phyloP scores from a whole-genome alignment of 2,797 vertebrate species.

The Xerus rutilus region DNA sequence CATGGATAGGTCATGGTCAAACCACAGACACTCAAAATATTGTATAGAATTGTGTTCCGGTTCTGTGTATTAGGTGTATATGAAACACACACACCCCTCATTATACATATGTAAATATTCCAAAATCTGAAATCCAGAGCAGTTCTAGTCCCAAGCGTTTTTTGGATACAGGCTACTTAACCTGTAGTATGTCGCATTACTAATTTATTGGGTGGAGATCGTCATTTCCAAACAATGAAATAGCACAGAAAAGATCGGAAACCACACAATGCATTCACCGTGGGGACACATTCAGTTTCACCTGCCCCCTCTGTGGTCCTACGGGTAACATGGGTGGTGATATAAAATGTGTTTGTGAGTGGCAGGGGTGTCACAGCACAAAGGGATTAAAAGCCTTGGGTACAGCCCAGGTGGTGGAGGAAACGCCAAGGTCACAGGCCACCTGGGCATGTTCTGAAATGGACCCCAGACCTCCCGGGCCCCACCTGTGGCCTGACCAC shows the following conservation, averaged over 20 bases:
- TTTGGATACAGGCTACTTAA: neutral
- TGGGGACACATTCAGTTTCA: neutral
- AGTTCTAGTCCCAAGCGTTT: neutral
- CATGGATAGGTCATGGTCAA: too few relatives aligned
- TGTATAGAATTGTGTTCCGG: neutral
- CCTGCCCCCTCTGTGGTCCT: too few relatives aligned
- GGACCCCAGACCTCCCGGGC: neutral
- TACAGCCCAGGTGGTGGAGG: neutral
- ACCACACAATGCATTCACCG: neutral
- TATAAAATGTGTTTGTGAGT: too few relatives aligned
- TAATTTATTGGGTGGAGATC: neutral
- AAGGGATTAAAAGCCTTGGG: too few relatives aligned
- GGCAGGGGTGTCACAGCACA: neutral
- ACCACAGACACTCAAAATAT: too few relatives aligned
- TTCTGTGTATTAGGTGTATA: too few relatives aligned
- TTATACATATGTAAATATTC: too few relatives aligned
- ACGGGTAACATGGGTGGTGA: neutral
- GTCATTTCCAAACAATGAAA: neutral
- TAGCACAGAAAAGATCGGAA: neutral
- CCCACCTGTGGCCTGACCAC: neutral
- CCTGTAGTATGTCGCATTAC: neutral
- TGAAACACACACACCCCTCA: too few relatives aligned
- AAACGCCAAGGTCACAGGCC: neutral
- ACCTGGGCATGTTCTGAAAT: neutral
- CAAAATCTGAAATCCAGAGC: too few relatives aligned